A percentile compares a stretch with the other conserved stretches of the same genome.
These are phyloP conservation scores for Sula dactylatra DNA, from an alignment of 2,113 vertebrate genomes.

Conservation along the genomic window DNA sequence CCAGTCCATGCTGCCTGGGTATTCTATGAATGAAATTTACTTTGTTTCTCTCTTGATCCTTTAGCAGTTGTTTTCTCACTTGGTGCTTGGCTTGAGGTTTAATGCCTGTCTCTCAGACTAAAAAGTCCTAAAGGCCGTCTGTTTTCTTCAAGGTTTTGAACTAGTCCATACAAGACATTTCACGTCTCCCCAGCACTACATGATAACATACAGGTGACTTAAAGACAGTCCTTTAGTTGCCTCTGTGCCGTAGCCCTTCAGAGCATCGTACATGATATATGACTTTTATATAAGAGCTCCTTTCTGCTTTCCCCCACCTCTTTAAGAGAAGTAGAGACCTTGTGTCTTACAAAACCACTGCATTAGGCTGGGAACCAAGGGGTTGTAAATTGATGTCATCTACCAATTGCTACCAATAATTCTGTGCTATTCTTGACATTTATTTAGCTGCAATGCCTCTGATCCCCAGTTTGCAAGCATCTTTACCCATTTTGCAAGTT, in stretches of 20 bases:
- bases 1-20: fast-evolving
- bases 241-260: not conserved
- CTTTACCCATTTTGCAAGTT: not conserved
- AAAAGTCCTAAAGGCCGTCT: not conserved
- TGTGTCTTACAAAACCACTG: not conserved
- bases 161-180: not conserved
- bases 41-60: not conserved
- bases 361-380: not conserved
- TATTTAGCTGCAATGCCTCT: not conserved
- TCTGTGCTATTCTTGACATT: not conserved
- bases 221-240: not conserved
- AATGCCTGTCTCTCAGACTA: not conserved
- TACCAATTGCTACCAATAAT: not conserved
- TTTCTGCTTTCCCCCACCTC: not conserved
- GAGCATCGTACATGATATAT: not conserved
- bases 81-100: not conserved
- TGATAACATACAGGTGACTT: not conserved
- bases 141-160: not conserved
- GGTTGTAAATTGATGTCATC: not conserved
- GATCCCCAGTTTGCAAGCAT: not conserved
- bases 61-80: not conserved
- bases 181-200: not conserved
- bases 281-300: not conserved
- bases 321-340: not conserved
- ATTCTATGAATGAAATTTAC: not conserved